Base-by-base conservation (phyloP, 1,140 invertebrate species). In the Bombus impatiens region DNA sequence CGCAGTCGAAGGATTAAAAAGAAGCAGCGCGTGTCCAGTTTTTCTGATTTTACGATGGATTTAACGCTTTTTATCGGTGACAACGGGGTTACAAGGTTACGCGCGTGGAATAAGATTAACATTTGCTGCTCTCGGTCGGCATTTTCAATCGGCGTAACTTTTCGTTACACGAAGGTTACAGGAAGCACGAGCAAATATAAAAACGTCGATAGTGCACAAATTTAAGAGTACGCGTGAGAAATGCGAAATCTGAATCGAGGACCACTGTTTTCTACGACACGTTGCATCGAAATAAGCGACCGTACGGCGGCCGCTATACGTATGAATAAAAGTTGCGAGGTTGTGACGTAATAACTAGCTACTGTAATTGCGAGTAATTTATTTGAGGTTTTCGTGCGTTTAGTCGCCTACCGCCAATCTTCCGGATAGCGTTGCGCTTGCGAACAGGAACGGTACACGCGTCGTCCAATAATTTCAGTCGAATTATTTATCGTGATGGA, bases 361-460 rank as follows among this genome's bases (percentile, higher is more conserved):
- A 32, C 42, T 74, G 57, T 85, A 65, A 75, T 80, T 85, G 42
- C 28, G 74, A n/a, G 84, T 71, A 80, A 85, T 80, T 85, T 74
- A 75, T 74, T 75, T 15, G 57, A 80, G 42, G 53, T 74, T 80
- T 74, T 75, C 68, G 59, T 57, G 42, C 70, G 18, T 74, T 81
- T 62, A 32, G 32, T 84, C 71, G 72, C 42, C 22, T 67, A 65
- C 80, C 78, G 72, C 22, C 44, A n/a, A 65, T 85, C 78, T 85
- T 85, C 78, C 78, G 78, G 32, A 42, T 85, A 59, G 28, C 77
- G 35, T 47, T 80, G 22, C 28, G 9, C 40, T 13, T 25, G 68
- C 47, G 1, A 8, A 28, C 5, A 4, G 67, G 59, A 84, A 71
- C 62, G 0, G 35, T 22, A n/a, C 10, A 28, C 53, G 37, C 47